Conservation (phyloP, 2,797 vertebrate genomes). For the Graptemys geographica region DNA sequence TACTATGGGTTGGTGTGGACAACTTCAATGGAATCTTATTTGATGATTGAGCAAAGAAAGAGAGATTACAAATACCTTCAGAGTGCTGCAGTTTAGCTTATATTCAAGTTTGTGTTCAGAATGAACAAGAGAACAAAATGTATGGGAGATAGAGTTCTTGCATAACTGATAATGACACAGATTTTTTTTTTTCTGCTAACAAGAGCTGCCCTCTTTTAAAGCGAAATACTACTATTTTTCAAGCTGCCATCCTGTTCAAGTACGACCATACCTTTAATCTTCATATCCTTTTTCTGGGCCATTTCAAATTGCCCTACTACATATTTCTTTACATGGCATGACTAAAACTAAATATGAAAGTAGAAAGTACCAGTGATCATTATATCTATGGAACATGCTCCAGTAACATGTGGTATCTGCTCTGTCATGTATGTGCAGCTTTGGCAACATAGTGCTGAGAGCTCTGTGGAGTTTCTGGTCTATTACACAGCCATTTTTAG, state of each 20-base stretch:
- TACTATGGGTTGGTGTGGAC: not conserved
- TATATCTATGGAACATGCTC: not conserved
- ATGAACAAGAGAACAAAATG: not conserved
- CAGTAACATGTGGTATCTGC: not conserved
- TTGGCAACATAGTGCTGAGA: too few relatives aligned
- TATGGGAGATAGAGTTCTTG: not conserved
- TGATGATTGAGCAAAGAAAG: not conserved
- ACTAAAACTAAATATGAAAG: not conserved
- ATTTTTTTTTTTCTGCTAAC: not conserved
- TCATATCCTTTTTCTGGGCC: not conserved
- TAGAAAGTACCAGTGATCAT: not conserved
- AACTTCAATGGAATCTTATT: not conserved
- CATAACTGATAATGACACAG: not conserved
- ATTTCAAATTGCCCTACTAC: not conserved
- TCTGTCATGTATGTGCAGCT: not conserved
- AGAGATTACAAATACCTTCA: not conserved
- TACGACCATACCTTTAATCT: not conserved
- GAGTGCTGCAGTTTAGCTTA: not conserved
- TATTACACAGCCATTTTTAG: too few relatives aligned
- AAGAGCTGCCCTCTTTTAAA: not conserved
- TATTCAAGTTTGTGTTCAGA: not conserved
- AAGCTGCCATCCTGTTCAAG: not conserved
- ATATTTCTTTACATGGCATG: not conserved
- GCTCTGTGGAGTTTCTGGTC: too few relatives aligned
- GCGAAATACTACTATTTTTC: not conserved